A percentile compares a stretch with the other conserved stretches of the same genome.
phyloP scores from a whole-genome alignment of 2,113 vertebrate genomes.

The Dissostichus mawsoni region DNA sequence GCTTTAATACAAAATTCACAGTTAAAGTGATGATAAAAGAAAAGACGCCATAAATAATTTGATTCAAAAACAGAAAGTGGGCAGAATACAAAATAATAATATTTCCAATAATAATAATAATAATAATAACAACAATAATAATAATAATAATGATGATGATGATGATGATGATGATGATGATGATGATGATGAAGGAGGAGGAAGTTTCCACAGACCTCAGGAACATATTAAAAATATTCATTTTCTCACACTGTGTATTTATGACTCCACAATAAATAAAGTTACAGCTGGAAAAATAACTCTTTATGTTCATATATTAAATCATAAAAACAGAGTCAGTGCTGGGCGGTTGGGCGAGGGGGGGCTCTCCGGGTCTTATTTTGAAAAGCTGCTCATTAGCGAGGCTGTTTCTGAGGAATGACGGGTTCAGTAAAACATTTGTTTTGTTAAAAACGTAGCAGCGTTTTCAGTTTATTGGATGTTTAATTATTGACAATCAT shows the following conservation, averaged over 20 bases:
- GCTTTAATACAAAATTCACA: conserved; percentile 82
- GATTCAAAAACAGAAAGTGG: conserved; percentile 39
- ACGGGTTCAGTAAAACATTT: no score
- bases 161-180: background rate
- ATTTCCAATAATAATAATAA: background rate
- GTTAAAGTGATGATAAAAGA: conserved; percentile 68
- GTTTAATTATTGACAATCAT: no score
- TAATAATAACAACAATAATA: background rate
- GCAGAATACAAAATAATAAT: background rate
- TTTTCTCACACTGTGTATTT: background rate
- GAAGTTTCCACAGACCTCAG: background rate
- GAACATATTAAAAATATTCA: background rate
- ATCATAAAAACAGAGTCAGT: background rate
- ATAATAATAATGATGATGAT: no score
- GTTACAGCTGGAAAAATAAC: background rate
- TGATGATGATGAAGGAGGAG: background rate
- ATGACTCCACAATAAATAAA: conserved; percentile 4
- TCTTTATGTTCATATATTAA: background rate
- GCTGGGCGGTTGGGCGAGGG: no score
- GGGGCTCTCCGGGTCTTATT: background rate
- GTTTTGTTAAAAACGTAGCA: no score
- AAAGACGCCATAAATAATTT: conserved; percentile 73
- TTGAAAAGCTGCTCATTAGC: background rate
- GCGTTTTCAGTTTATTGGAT: no score
- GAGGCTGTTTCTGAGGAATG: no score